Percentiles rank a stretch among this genome's conserved stretches.
phyloP scores from a whole-genome alignment of 1,140 invertebrate genomes.

The Brachionus sp. region DNA sequence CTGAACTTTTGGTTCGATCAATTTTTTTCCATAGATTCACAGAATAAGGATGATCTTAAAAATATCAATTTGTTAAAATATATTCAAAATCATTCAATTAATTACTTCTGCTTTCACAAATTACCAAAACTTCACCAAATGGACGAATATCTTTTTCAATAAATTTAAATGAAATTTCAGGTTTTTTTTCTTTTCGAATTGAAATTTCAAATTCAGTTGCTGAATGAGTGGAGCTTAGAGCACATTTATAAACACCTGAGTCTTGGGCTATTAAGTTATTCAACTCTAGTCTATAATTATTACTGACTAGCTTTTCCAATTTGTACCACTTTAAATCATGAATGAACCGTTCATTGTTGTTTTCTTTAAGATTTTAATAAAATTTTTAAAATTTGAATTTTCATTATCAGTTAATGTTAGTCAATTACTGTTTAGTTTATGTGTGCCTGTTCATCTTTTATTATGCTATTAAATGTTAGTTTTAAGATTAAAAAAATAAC shows the following conservation, averaged over 20 bases:
- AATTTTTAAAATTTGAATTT: not conserved
- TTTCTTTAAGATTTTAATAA: not conserved
- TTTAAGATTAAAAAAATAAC: not conserved
- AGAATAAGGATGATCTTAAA: not conserved
- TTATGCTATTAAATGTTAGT: not conserved
- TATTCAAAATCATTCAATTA: not conserved
- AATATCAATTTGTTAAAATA: not conserved
- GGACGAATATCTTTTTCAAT: constrained; percentile 25
- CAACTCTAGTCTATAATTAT: not conserved
- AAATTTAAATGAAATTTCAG: not conserved
- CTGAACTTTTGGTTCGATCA: constrained; percentile 4
- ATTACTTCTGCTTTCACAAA: constrained; percentile 19
- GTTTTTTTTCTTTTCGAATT: not conserved
- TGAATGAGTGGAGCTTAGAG: not conserved
- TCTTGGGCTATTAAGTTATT: not conserved
- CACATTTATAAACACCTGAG: constrained; percentile 14
- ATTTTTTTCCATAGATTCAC: not conserved
- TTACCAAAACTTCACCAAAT: constrained; percentile 2
- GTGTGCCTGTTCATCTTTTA: not conserved
- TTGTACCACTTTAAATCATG: constrained; percentile 5
- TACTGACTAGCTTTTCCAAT: not conserved
- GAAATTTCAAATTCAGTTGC: not conserved
- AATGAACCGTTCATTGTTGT: not conserved
- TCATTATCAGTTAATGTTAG: not conserved
- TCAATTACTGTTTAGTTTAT: not conserved